Base-by-base conservation (phyloP, 1,140 invertebrate genomes). In the Idris sp. region DNA sequence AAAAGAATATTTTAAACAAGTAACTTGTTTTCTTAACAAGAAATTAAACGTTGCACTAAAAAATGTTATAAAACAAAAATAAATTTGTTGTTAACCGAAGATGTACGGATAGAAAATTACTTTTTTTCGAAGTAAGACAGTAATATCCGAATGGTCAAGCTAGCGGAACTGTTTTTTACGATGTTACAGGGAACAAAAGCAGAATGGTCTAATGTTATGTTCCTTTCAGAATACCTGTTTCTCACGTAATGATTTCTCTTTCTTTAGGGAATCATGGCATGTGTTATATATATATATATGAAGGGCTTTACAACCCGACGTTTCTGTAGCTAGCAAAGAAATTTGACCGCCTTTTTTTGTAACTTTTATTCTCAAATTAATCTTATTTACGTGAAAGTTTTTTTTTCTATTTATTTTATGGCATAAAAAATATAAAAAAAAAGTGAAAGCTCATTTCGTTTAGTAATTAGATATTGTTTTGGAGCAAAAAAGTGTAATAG, bases 151-250 rank as follows among this genome's bases (percentile, higher is more conserved):
- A 62, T 64, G 48, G 58, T 53, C 67, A 64, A 58, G 69, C 64
- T 56, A 74, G 76, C 74, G 54, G 67, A 79, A 77, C 62, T 74
- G 58, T 56, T 73, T 79, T 79, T 75, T 77, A 77, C 40, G 72
- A 68, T 51, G 72, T 75, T 69, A 75, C 44, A 35, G 33, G 36
- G 30, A 61, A 67, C 38, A 67, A 65, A 69, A 22, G 19, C 51
- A 2, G 36, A 73, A 36, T 31, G 31, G 61, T 49, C 35, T 30
- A 30, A 31, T 28, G 53, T 67, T 61, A 54, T 46, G 51, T 48
- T 59, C 40, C 35, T 59, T 67, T 53, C 54, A 72, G 56, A 26
- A 54, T 46, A 11, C 48, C 31, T 49, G 49, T 56, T 44, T 58
- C 56, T 62, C 49, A 51, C 44, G 44, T 53, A 73, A 65, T 33